Base-by-base conservation (phyloP, 2,797 vertebrate species). In the Phalanger gymnotis region DNA sequence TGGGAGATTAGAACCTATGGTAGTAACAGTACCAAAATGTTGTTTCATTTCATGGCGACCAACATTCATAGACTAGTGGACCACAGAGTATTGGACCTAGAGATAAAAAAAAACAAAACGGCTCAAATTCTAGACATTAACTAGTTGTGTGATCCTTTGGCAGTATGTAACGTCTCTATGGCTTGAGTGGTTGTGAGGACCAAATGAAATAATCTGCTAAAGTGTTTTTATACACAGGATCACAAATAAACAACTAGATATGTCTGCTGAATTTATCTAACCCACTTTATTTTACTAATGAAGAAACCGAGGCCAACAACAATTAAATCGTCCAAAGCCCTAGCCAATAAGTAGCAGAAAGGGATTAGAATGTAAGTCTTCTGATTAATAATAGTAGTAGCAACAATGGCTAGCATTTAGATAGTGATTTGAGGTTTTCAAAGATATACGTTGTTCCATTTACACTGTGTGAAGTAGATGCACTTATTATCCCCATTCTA, bases 261-360 rank as follows among this genome's bases (percentile, higher is more conserved):
- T 0, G 0, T 14, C 58, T 66, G 4, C 16, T 66, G 58, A 66
- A 66, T 31, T 87, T 93, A 13, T 40, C 61, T 27, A 87, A 54
- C 90, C 30, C 90, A 51, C 52, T 89, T 95, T 55, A 73, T 94
- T 94, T 90, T 56, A 0, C 2, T 91, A 12, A 58, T 54, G 90
- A 96, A 9, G 22, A 95, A 95, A 94, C 1, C 27, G n/a, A 66
- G 55, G n/a, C 5, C 54, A 53, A 92, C 56, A 95, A 47, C 94
- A 90, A 11, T 52, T 0, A 47, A 94, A 30, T 53, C 5, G 53
- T n/a, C 93, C 40, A 93, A 93, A 90, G 54, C 94, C 66, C 54
- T 16, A 95, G 34, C 94, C 27, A 95, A 54, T 53, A 52, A 92
- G 30, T 5, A 90, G 53, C 19, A 95, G 58, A 93, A 27, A 54